Conservation (phyloP, 37 sponge, comb jelly and placozoan species). For the Sycon ciliatum region DNA sequence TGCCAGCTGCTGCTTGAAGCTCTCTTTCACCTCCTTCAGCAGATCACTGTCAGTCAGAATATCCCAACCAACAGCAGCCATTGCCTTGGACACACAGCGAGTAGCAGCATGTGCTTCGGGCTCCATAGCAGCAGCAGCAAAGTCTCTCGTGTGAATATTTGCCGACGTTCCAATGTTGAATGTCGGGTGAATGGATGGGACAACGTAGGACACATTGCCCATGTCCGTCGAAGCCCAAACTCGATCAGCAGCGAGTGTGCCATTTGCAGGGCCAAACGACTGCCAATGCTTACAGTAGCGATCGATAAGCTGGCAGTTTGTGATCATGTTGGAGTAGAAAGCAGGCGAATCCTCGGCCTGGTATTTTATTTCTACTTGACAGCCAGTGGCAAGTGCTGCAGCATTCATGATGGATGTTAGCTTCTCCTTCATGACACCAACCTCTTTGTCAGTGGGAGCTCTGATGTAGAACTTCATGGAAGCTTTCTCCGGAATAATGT, state of each 20-base stretch:
- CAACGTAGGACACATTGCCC: slow-evolving; percentile 74
- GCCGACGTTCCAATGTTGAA: slow-evolving; percentile 50
- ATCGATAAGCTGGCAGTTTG: too few relatives aligned
- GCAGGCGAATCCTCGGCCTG: too few relatives aligned
- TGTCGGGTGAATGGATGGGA: slow-evolving; percentile 74
- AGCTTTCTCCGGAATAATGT: slow-evolving; percentile 12
- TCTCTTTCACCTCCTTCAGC: neutral
- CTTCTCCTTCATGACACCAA: neutral
- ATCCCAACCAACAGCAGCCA: slow-evolving; percentile 65
- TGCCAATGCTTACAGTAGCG: too few relatives aligned
- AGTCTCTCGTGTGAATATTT: slow-evolving; percentile 57
- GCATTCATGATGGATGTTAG: neutral
- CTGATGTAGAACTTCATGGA: slow-evolving; percentile 1
- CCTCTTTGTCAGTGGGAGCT: slow-evolving; percentile 14
- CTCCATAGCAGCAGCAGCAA: slow-evolving; percentile 44
- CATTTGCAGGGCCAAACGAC: too few relatives aligned
- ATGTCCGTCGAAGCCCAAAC: slow-evolving; percentile 94
- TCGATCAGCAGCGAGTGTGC: too few relatives aligned
- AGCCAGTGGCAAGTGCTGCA: slow-evolving; percentile 61
- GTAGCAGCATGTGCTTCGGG: slow-evolving; percentile 43
- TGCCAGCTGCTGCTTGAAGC: neutral
- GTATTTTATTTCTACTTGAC: slow-evolving; percentile 42
- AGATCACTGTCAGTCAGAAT: slow-evolving; percentile 28
- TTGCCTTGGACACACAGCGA: slow-evolving; percentile 51
- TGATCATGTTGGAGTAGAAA: too few relatives aligned